Conservation (phyloP, 35 echinoderm and acorn worm species). For the Ptychodera flava region DNA sequence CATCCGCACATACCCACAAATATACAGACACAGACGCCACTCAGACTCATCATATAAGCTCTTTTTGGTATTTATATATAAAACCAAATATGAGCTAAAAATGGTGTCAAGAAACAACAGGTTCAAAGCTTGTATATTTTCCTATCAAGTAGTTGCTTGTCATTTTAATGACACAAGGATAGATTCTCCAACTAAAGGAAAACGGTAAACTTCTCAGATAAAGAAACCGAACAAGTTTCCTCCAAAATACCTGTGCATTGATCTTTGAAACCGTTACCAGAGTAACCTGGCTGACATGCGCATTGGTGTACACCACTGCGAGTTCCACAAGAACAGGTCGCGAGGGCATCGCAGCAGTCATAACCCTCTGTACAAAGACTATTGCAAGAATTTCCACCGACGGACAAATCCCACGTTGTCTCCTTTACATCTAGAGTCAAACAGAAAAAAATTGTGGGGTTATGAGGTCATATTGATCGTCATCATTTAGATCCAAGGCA, state of each 20-base stretch:
- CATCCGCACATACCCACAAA: too few species aligned
- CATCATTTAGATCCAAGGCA: neutral
- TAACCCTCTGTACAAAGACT: constrained; percentile 3
- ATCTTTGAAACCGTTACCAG: constrained; percentile 15
- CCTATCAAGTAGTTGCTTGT: too few species aligned
- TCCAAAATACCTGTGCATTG: constrained; percentile 34
- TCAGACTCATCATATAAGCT: too few species aligned
- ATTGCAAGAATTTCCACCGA: constrained; percentile 18
- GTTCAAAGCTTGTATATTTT: too few species aligned
- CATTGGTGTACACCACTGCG: constrained; percentile 41
- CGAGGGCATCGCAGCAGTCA: constrained; percentile 38
- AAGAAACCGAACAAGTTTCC: too few species aligned
- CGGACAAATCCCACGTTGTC: constrained; percentile 17
- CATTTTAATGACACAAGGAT: too few species aligned
- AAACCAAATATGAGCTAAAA: too few species aligned
- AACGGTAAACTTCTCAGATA: too few species aligned
- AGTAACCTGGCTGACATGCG: constrained; percentile 45
- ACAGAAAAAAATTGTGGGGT: neutral
- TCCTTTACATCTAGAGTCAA: neutral
- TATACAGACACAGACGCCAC: too few species aligned
- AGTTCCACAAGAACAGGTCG: constrained; percentile 48
- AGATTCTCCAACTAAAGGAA: too few species aligned
- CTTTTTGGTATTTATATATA: too few species aligned
- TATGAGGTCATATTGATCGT: neutral
- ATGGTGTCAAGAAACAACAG: too few species aligned